Evolutionary conservation across 1,140 invertebrate species (phyloP), one percentile per base, ranked within the genome.

Genomic region (Drosophila chauvacae): DNA sequence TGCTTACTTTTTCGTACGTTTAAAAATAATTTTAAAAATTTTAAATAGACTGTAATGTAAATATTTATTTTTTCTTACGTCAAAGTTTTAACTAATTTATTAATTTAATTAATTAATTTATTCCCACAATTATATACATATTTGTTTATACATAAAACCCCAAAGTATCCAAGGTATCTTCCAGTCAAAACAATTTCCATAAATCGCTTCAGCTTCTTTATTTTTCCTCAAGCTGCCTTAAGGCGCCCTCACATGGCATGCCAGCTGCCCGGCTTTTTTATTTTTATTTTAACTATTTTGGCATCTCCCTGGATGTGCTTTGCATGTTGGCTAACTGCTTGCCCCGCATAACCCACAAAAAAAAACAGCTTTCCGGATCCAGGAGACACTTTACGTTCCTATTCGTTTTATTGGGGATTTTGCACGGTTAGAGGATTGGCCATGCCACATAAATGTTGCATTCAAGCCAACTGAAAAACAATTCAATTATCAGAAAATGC

Each of bases 401-500:
- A 72, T 64, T 71, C 53, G 56, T 70, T 64, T 71, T 69, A 70
- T 70, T 77, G 59, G 51, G 20, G 28, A 37, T 39, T 63, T 41
- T 28, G 81, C 73, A 72, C 63, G 62, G 42, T 45, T 48, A 82
- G 61, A 48, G 61, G 77, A 77, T 74, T 80, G 76, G 81, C 65
- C 71, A 84, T 87, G 84, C 83, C 83, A 86, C 76, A 86, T 86
- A 86, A 86, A 86, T 86, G 83, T 80, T 86, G 80, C 77, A 72
- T 76, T 70, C 64, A 86, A 70, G 63, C 76, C 78, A 79, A 81
- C 84, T 66, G 65, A 50, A 80, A 86, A 86, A 86, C 83, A 88
- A 86, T 86, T 86, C 83, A 86, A 86, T 86, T 86, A 86, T 86
- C 84, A 69, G 66, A 60, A 80, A 88, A 86, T 86, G 83, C 83